Evolutionary conservation across 2,113 vertebrate species (phyloP), one percentile per base, ranked within the genome.

Genomic region (Dasypus novemcinctus): DNA sequence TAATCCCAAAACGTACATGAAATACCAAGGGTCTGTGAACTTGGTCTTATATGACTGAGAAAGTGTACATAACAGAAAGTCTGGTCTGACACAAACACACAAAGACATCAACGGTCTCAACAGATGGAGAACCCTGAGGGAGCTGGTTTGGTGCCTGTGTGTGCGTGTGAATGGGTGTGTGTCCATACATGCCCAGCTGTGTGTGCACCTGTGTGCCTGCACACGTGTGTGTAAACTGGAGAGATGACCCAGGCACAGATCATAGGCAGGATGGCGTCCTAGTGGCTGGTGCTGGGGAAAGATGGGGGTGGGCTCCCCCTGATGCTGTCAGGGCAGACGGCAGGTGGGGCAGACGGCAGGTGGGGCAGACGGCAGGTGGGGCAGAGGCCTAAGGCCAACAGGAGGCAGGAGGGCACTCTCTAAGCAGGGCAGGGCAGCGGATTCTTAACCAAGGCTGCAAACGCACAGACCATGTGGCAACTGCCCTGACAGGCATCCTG

Each of bases 171-270:
- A 2, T 31, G 46, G 1, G 0, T 17, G 5, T 41, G 31, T 10
- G 38, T 5, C 6, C 2, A 25, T 18, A n/a, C n/a, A n/a, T n/a
- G n/a, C n/a, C n/a, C n/a, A n/a, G n/a, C n/a, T n/a, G n/a, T n/a
- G n/a, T n/a, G n/a, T n/a, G n/a, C n/a, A n/a, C 14, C 12, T 11
- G 12, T 11, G 71, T 23, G 17, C 15, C 66, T 68, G 33, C 4
- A 18, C 33, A 33, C 7, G 33, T 68, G 33, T 68, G 66, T 21
- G n/a, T 11, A 12, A 1, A 12, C 72, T 43, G 5, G 54, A 23
- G n/a, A 17, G 0, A 27, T 1, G n/a, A n/a, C 1, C 2, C 0
- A 25, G 36, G 27, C 18, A 7, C 43, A 11, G 0, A 17, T 18
- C 5, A 4, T 0, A n/a, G n/a, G 20, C 15, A 18, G 41, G 41